These are phyloP conservation scores for Melanotaenia boesemani DNA, from an alignment of 2,797 vertebrate genomes.

Conservation along the genomic window DNA sequence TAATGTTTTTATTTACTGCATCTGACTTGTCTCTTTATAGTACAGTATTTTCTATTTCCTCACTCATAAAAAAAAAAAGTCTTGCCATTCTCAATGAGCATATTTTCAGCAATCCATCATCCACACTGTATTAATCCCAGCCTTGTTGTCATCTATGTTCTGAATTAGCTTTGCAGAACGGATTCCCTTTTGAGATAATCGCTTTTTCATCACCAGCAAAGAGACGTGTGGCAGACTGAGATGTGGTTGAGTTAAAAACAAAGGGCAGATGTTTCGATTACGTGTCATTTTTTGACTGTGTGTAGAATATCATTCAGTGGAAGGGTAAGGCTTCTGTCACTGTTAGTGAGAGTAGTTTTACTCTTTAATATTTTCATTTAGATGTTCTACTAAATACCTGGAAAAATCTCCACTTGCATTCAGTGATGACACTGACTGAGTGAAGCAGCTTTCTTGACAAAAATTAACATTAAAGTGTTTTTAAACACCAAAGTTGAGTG, in stretches of 20 bases:
- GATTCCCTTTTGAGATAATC: slow-evolving; percentile 69
- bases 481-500: slow-evolving; percentile 9
- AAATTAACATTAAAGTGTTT: background rate
- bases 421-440: background rate
- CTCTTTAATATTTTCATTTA: background rate
- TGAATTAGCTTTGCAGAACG: slow-evolving; percentile 60
- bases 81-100: slow-evolving; percentile 38
- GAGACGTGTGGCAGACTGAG: slow-evolving; percentile 56
- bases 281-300: slow-evolving; percentile 1
- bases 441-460: slow-evolving; percentile 4
- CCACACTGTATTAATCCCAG: slow-evolving; percentile 72
- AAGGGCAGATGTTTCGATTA: slow-evolving; percentile 29
- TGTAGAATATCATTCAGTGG: background rate
- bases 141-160: slow-evolving; percentile 53
- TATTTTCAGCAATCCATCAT: slow-evolving; percentile 74
- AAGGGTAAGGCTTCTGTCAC: background rate
- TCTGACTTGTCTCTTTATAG: slow-evolving; percentile 5
- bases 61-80: slow-evolving; percentile 6
- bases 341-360: background rate
- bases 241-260: slow-evolving; percentile 41
- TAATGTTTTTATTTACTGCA: background rate
- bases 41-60: slow-evolving; percentile 31
- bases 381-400: background rate
- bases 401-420: background rate
- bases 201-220: slow-evolving; percentile 66